Base-by-base conservation (phyloP, 1,140 invertebrate genomes). In the Cydia strobilella region DNA sequence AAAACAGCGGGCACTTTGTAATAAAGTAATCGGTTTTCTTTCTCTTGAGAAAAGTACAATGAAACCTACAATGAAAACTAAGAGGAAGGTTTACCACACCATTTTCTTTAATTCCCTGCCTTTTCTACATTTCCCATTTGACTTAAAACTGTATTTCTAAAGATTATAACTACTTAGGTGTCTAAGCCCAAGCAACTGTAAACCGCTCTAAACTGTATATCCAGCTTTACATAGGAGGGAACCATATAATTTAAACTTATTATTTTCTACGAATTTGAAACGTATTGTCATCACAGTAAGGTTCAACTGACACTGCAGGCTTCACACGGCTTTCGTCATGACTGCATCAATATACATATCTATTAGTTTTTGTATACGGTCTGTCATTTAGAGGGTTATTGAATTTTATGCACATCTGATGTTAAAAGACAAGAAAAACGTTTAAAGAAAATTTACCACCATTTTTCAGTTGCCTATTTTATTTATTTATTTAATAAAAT, bases 271-370 rank as follows among this genome's bases (percentile, higher is more conserved):
- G 31, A 69, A 9, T 18, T 31, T 39, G 65, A 39, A 69, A 18
- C 65, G n/a, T 69, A 65, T 69, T 69, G 27, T 69, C 63, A n/a
- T 66, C 31, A 69, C 27, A 66, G 18, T 35, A 69, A 69, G 31
- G 20, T 69, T 73, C 71, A 39, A 72, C n/a, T 51, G 72, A 35
- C 35, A 18, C 35, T 42, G 72, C 72, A 51, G 48, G 39, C 65
- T 15, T 13, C 63, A 10, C 20, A 59, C n/a, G 10, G 54, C 54
- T 23, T 66, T 51, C 39, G n/a, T 51, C 25, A 23, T 74, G 80
- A 77, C 80, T 79, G 79, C 77, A 77, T 77, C 69, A 48, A 72
- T 72, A 62, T 74, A 80, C 79, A 80, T 80, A 80, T 80, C 79
- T 80, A 74, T 80, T 80, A 78, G 77, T 80, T 80, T 76, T 80